These are phyloP conservation scores for Zaprionus obscuricornis DNA, from an alignment of 2,888 invertebrate genomes.

Conservation along the genomic window DNA sequence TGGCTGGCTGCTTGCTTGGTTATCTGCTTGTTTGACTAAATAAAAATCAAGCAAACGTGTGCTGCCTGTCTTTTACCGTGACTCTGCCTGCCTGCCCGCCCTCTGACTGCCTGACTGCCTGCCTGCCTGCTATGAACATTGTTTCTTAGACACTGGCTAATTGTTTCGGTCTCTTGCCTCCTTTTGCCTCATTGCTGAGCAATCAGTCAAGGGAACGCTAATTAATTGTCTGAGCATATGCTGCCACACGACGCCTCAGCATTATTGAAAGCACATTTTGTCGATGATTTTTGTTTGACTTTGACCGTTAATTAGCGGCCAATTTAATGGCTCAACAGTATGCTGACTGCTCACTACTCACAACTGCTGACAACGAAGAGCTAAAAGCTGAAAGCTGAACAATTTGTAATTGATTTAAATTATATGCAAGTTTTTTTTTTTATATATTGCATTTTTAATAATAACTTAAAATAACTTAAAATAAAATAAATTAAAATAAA, in stretches of 20 bases:
- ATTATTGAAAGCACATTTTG: slow-evolving; percentile 61
- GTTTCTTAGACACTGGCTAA: slow-evolving; percentile 41
- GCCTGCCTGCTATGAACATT: neutral
- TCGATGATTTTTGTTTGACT: slow-evolving; percentile 66
- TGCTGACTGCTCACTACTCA: too few relatives aligned
- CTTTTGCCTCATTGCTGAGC: slow-evolving; percentile 42
- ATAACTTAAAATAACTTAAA: too few relatives aligned
- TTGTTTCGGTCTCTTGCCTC: slow-evolving; percentile 48
- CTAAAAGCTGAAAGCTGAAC: too few relatives aligned
- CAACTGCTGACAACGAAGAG: too few relatives aligned
- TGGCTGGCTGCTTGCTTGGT: slow-evolving; percentile 16
- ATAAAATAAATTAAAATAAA: too few relatives aligned
- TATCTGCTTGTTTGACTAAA: slow-evolving; percentile 31
- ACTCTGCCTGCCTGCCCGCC: too few relatives aligned
- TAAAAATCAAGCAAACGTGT: slow-evolving; percentile 42
- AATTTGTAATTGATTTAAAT: too few relatives aligned
- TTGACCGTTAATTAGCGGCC: slow-evolving; percentile 56
- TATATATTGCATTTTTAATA: too few relatives aligned
- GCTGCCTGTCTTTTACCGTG: slow-evolving; percentile 15
- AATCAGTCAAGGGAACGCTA: slow-evolving; percentile 60
- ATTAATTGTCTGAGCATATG: slow-evolving; percentile 66
- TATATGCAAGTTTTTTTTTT: too few relatives aligned
- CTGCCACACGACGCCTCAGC: slow-evolving; percentile 53
- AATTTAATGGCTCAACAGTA: slow-evolving; percentile 37
- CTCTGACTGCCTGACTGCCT: neutral